These are phyloP conservation scores for Automeris io DNA, from an alignment of 2,888 invertebrate genomes.

Conservation along the genomic window DNA sequence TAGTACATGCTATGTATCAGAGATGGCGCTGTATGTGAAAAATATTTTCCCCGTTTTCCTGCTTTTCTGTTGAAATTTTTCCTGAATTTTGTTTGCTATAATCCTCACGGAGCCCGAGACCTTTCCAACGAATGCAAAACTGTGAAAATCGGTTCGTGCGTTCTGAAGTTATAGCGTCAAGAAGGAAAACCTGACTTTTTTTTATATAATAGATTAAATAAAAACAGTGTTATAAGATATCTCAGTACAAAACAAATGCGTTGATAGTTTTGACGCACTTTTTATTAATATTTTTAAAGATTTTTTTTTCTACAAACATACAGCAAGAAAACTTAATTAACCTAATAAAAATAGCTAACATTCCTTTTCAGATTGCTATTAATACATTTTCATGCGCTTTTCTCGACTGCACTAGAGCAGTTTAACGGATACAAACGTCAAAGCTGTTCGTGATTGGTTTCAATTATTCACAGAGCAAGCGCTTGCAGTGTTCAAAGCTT, in stretches of 20 bases:
- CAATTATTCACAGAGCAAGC: conserved; percentile 2
- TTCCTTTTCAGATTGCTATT: neutral
- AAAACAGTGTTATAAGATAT: neutral
- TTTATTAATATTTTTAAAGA: neutral
- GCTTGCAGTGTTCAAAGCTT: neutral
- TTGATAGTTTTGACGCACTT: neutral
- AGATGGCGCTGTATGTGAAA: too few relatives aligned
- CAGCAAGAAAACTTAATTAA: neutral
- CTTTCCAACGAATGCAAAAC: too few relatives aligned
- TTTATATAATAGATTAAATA: neutral
- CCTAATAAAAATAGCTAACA: neutral
- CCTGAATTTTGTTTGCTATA: too few relatives aligned
- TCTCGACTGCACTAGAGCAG: neutral
- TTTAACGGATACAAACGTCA: neutral
- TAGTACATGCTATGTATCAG: too few relatives aligned
- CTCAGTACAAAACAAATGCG: neutral
- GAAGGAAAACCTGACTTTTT: too few relatives aligned
- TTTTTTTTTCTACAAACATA: neutral
- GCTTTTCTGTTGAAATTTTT: too few relatives aligned
- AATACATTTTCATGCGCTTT: neutral
- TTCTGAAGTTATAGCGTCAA: too few relatives aligned
- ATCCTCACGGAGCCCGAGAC: too few relatives aligned
- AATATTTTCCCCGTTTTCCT: too few relatives aligned
- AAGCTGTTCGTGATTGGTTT: neutral
- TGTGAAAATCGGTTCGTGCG: too few relatives aligned